phyloP scores from a whole-genome alignment of 2,797 vertebrate species.

The Phrynocephalus forsythii region DNA sequence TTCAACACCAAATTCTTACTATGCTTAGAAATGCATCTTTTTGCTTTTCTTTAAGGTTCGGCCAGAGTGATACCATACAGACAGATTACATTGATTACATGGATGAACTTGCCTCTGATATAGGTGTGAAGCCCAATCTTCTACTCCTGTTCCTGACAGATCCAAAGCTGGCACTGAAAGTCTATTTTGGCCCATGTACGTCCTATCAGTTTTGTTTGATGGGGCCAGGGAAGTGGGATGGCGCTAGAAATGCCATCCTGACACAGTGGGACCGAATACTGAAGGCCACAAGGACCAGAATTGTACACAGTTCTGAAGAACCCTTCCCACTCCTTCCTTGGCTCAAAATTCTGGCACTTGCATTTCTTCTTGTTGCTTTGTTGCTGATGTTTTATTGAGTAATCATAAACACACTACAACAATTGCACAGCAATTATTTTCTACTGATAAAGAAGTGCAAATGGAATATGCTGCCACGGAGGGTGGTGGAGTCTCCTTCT shows the following conservation, averaged over 20 bases:
- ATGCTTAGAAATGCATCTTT: not conserved
- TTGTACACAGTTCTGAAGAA: slow-evolving; percentile 34
- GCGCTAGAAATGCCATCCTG: slow-evolving; percentile 85
- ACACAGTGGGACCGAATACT: slow-evolving; percentile 83
- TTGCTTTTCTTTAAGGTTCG: slow-evolving; percentile 68
- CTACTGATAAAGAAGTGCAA: too few relatives aligned
- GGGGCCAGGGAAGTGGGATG: slow-evolving; percentile 84
- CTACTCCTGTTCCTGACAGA: slow-evolving; percentile 80
- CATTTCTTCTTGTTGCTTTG: slow-evolving; percentile 42
- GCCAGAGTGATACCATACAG: slow-evolving; percentile 76
- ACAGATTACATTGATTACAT: slow-evolving; percentile 82
- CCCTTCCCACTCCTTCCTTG: slow-evolving; percentile 55
- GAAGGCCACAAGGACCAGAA: slow-evolving; percentile 76
- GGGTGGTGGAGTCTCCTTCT: too few relatives aligned
- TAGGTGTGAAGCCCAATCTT: slow-evolving; percentile 78
- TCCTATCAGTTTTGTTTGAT: slow-evolving; percentile 85
- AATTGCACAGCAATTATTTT: not conserved
- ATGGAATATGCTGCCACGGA: too few relatives aligned
- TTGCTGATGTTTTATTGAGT: slow-evolving; percentile 35
- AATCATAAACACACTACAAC: not conserved
- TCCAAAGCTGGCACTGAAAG: slow-evolving; percentile 76
- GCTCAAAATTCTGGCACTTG: slow-evolving; percentile 58
- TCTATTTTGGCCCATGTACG: slow-evolving; percentile 81
- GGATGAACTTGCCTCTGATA: slow-evolving; percentile 82
- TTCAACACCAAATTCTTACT: not conserved